Base-by-base conservation (phyloP, 2,888 invertebrate species). In the Dynastes hyllus region DNA sequence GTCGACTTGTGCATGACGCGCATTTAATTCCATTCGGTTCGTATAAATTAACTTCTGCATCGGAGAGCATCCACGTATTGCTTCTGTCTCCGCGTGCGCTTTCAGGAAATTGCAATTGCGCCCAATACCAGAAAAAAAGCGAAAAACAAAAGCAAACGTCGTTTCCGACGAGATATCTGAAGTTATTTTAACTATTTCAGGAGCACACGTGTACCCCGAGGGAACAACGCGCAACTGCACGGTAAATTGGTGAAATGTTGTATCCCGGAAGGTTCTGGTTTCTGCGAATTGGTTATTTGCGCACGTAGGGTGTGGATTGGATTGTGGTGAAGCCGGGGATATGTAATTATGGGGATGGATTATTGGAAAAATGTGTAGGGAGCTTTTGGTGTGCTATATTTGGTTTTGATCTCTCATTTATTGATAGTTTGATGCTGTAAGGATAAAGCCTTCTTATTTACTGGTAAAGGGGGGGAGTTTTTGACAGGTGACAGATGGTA, bases 151-250 rank as follows among this genome's bases (percentile, higher is more conserved):
- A 58, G n/a, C 5, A 58, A 58, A 58, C 55, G 6, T 58, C 63
- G 63, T 66, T 66, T 66, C 37, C 40, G 37, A 55, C 32, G 40
- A 5, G 32, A 55, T 71, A 55, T 71, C 55, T 55, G 37, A 9
- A 71, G 71, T 71, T 71, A 71, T 71, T 71, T 71, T 55, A 71
- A 71, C 55, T 71, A 71, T 58, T 71, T 71, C 53, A 32, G 71
- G 16, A 37, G 55, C 71, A 71, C 71, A 71, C 53, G 53, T 55
- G 71, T 27, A 16, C 71, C 53, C 29, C 50, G 27, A 51, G 69
- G 69, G 55, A 58, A 9, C 63, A 11, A 11, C 45, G 8, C 50
- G 29, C 29, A 69, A 69, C 51, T 13, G 69, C 22, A 22, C 51
- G 51, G 50, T 50, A 53, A 69, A 69, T 69, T 69, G 51, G 40